A percentile compares a stretch with the other conserved stretches of the same genome.
These are phyloP conservation scores for Sarcophaga carnaria DNA, from an alignment of 2,888 invertebrate species.

Conservation along the genomic window DNA sequence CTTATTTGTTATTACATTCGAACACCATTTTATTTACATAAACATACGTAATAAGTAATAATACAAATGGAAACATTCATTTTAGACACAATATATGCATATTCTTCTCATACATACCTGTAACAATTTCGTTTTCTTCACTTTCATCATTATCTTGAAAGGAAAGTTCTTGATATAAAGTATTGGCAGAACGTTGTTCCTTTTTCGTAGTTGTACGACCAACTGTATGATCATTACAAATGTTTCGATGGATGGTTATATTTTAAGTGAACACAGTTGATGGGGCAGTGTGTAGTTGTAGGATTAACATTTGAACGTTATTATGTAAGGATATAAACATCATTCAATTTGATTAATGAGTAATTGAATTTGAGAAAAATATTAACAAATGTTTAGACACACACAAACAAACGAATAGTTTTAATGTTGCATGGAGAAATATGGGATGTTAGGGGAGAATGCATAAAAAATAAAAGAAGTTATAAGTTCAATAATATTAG, in stretches of 20 bases:
- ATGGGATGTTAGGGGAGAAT: slow-evolving; percentile 49
- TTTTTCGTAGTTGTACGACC: slow-evolving; percentile 89
- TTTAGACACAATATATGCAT: not conserved
- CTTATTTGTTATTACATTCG: not conserved
- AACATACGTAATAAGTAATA: not conserved
- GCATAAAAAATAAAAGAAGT: slow-evolving; percentile 58
- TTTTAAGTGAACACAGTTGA: slow-evolving; percentile 38
- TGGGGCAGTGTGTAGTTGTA: slow-evolving; percentile 32
- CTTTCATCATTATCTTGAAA: slow-evolving; percentile 95
- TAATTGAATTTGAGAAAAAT: slow-evolving; percentile 38
- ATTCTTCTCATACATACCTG: slow-evolving; percentile 85
- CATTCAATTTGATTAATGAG: slow-evolving; percentile 47
- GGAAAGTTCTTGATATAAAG: slow-evolving; percentile 95
- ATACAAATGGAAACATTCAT: not conserved
- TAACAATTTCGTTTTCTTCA: slow-evolving; percentile 93
- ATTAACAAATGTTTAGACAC: slow-evolving; percentile 50
- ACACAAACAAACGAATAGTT: slow-evolving; percentile 33
- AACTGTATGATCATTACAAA: slow-evolving; percentile 74
- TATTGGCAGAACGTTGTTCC: slow-evolving; percentile 94
- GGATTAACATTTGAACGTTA: slow-evolving; percentile 14
- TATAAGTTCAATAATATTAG: slow-evolving; percentile 47
- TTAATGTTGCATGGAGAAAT: slow-evolving; percentile 36
- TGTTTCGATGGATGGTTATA: slow-evolving; percentile 40
- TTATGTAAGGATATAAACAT: slow-evolving; percentile 29
- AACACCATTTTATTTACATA: slow-evolving; percentile 24